Evolutionary conservation across 53 echinoderm and acorn worm genomes (phyloP).

Genomic region (Crossaster papposus): DNA sequence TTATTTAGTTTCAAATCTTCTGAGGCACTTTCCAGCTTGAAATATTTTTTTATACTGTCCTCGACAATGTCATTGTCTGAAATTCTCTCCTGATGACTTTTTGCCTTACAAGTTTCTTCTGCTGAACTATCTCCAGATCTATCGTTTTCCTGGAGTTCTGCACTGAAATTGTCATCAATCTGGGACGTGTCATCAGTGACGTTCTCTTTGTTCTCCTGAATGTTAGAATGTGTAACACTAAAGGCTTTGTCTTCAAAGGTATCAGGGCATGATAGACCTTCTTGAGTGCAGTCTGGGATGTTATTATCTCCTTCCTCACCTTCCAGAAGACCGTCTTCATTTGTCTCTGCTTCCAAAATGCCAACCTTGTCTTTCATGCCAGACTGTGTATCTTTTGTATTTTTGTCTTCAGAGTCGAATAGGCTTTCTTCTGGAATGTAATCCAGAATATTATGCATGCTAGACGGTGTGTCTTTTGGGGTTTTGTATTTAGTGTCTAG

Average conservation of each 20-base stretch:
- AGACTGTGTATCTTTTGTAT: neutral
- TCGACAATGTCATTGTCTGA: neutral
- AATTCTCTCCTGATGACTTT: neutral
- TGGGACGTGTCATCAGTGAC: neutral
- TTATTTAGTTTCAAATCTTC: neutral
- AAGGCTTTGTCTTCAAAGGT: neutral
- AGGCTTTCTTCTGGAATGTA: no score
- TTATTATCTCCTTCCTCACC: no score
- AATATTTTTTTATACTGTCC: slow-evolving; percentile 1
- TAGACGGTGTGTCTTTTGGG: no score
- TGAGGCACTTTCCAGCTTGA: neutral
- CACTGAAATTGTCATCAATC: neutral
- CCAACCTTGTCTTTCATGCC: no score
- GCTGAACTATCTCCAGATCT: neutral
- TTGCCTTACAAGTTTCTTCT: neutral
- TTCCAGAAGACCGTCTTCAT: no score
- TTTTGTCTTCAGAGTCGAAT: neutral
- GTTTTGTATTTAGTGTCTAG: no score
- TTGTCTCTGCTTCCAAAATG: no score
- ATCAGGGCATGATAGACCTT: neutral
- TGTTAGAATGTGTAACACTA: neutral
- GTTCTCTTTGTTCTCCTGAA: neutral
- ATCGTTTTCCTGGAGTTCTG: neutral
- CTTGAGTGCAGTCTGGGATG: no score
- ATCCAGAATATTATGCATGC: neutral